phyloP scores from a whole-genome alignment of 1,140 invertebrate species.

The Sminthurinus signatus region DNA sequence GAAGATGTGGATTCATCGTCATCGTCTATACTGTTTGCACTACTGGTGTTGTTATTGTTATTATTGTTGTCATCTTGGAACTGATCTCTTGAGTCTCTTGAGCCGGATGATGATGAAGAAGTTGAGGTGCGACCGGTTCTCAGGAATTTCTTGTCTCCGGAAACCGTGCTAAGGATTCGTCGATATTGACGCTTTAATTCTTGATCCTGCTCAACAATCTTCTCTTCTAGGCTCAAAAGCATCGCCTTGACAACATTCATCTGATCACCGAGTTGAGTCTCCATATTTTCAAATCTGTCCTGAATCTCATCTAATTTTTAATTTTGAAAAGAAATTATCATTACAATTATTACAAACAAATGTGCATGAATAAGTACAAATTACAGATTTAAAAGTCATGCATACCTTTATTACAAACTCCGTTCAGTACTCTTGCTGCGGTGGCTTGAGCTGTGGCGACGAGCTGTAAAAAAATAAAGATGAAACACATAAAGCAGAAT shows the following conservation, averaged over 20 bases:
- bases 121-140: neutral
- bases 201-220: slow-evolving; percentile 44
- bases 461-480: no score
- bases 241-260: slow-evolving; percentile 45
- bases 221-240: slow-evolving; percentile 44
- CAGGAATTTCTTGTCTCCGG: neutral
- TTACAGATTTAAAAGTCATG: no score
- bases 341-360: no score
- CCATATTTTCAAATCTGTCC: slow-evolving; percentile 44
- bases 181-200: slow-evolving; percentile 31
- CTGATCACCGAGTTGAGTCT: slow-evolving; percentile 43
- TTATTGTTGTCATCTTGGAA: no score
- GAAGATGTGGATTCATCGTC: slow-evolving; percentile 11
- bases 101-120: neutral
- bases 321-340: no score
- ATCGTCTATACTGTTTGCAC: slow-evolving; percentile 12
- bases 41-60: no score
- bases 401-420: slow-evolving; percentile 48
- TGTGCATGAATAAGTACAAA: no score
- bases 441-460: slow-evolving; percentile 48
- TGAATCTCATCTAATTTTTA: slow-evolving; percentile 47
- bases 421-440: slow-evolving; percentile 47
- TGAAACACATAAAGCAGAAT: no score
- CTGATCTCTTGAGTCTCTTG: neutral
- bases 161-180: slow-evolving; percentile 10